A percentile compares a stretch with the other conserved stretches of the same genome.
phyloP scores from a whole-genome alignment of 2,888 invertebrate species.

The Volucella zonaria region DNA sequence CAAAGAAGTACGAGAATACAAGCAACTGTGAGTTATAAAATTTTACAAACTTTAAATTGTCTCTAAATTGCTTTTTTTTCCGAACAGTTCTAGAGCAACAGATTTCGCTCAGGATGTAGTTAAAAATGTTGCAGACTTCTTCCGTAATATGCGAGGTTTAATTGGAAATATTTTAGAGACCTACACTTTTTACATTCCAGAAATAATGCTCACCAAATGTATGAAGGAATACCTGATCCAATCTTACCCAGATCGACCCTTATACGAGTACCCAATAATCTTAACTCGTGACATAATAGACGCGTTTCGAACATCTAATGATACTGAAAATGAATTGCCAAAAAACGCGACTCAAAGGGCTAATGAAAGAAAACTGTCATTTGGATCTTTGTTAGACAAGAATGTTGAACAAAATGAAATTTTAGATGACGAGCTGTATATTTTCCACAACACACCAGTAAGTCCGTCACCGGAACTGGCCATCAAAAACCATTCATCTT shows the following conservation, averaged over 20 bases:
- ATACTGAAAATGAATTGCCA: neutral
- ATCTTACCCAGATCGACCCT: constrained; percentile 70
- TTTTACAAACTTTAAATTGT: neutral
- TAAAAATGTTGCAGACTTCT: constrained; percentile 73
- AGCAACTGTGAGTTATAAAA: constrained; percentile 74
- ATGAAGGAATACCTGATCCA: constrained; percentile 71
- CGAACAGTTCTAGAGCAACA: constrained; percentile 70
- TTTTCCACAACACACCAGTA: constrained; percentile 57
- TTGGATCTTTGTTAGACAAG: constrained; percentile 42
- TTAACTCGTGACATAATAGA: constrained; percentile 73
- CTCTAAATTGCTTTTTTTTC: neutral
- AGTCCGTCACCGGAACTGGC: constrained; percentile 52
- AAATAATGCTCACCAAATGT: constrained; percentile 75
- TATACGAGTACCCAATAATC: constrained; percentile 75
- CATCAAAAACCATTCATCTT: neutral
- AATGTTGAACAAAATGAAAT: constrained; percentile 76
- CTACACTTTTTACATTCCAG: constrained; percentile 76
- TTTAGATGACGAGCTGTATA: constrained; percentile 65
- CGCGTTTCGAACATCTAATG: constrained; percentile 39
- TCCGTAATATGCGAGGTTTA: constrained; percentile 69
- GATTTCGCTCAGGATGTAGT: constrained; percentile 73
- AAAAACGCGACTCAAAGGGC: constrained; percentile 7
- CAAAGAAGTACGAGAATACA: constrained; percentile 75
- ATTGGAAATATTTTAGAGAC: constrained; percentile 64
- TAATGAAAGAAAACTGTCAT: constrained; percentile 24